Percentiles rank a stretch among this genome's conserved stretches.
Conservation (phyloP, 2,888 invertebrate genomes). For the Caenorhabditis angaria region DNA sequence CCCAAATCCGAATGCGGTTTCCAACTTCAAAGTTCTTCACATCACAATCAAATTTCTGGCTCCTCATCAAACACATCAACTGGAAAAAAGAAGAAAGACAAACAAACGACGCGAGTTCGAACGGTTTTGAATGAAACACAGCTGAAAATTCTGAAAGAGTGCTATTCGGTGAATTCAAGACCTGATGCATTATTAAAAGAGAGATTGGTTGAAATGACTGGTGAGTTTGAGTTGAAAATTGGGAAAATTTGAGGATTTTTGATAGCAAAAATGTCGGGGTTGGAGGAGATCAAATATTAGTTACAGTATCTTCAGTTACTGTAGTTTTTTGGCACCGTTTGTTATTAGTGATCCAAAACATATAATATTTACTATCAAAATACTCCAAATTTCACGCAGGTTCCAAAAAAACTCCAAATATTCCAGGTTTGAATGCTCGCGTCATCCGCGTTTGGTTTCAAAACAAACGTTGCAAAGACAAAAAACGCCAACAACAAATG, state of each 20-base stretch:
- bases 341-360: no score
- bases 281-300: no score
- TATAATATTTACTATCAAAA: no score
- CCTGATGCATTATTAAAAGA: constrained; percentile 99
- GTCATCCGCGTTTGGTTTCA: constrained; percentile 98
- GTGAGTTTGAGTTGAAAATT: constrained; percentile 10
- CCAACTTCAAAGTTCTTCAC: constrained; percentile 33
- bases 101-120: constrained; percentile 91
- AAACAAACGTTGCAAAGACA: constrained; percentile 96
- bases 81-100: constrained; percentile 75
- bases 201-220: constrained; percentile 98
- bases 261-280: no score
- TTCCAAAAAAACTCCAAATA: no score
- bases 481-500: constrained; percentile 93
- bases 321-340: no score
- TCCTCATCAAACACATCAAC: constrained; percentile 43
- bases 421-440: constrained; percentile 83
- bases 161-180: constrained; percentile 95
- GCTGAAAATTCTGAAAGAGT: constrained; percentile 93
- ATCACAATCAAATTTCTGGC: constrained; percentile 23
- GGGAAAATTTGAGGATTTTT: no score
- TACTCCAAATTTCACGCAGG: neutral
- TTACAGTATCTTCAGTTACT: no score
- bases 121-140: constrained; percentile 99
- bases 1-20: constrained; percentile 48